Conservation (phyloP, 2,113 vertebrate genomes). For the Pitta sordida region DNA sequence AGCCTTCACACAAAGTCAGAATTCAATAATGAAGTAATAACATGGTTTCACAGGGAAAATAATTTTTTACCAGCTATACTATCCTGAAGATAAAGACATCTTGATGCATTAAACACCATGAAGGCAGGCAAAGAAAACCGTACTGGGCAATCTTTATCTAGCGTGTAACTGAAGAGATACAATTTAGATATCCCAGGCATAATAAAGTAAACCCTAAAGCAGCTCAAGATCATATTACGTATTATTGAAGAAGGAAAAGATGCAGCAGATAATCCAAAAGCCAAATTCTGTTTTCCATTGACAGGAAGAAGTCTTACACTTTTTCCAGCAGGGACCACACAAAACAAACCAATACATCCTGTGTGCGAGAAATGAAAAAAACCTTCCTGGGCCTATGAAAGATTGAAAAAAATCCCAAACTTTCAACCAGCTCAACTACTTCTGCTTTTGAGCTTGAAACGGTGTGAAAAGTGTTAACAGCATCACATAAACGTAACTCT, state of each 20-base stretch:
- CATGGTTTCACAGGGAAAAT: neutral
- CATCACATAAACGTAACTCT: neutral
- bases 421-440: neutral
- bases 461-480: neutral
- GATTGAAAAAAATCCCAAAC: neutral
- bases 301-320: neutral
- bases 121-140: neutral
- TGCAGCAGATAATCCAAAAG: neutral
- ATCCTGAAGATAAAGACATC: neutral
- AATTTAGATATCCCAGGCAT: constrained; percentile 36
- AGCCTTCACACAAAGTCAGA: neutral
- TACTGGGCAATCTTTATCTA: neutral
- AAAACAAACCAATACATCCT: neutral
- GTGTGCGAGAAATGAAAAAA: neutral
- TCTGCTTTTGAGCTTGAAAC: neutral
- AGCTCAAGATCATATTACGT: neutral
- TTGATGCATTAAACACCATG: neutral
- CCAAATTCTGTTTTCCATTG: neutral
- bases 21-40: neutral
- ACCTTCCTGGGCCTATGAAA: neutral
- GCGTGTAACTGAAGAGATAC: constrained; percentile 8
- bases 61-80: neutral
- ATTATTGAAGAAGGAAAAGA: neutral
- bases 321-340: neutral
- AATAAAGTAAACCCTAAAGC: constrained; percentile 30